phyloP scores from a whole-genome alignment of 2,888 invertebrate species.

The Coenonympha glycerion region DNA sequence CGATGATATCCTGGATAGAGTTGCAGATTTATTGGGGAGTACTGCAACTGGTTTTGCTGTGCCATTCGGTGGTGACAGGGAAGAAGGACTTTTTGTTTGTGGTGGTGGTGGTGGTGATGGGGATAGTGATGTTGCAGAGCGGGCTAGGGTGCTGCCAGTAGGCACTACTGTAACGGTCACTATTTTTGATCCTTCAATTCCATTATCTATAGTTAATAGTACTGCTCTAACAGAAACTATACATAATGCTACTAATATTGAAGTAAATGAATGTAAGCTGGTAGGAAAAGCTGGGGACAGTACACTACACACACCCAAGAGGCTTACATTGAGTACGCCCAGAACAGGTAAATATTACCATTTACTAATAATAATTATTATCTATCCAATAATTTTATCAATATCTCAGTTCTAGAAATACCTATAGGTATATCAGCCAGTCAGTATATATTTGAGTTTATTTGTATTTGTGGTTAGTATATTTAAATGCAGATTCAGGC shows the following conservation, averaged over 20 bases:
- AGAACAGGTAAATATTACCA: too few relatives aligned
- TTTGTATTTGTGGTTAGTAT: too few relatives aligned
- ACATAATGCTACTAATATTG: background rate
- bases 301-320: background rate
- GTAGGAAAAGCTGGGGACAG: background rate
- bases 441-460: too few relatives aligned
- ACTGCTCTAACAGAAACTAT: too few relatives aligned
- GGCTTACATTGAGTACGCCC: background rate
- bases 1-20: slow-evolving; percentile 17
- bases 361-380: too few relatives aligned
- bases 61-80: slow-evolving; percentile 10
- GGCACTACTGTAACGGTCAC: too few relatives aligned
- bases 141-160: background rate
- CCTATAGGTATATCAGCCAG: too few relatives aligned
- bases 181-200: background rate
- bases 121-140: background rate
- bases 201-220: background rate
- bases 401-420: too few relatives aligned
- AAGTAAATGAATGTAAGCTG: background rate
- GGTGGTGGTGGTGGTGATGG: background rate
- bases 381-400: too few relatives aligned
- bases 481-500: too few relatives aligned
- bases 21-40: slow-evolving; percentile 8
- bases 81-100: slow-evolving; percentile 1
- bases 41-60: slow-evolving; percentile 8